phyloP scores from a whole-genome alignment of 2,113 vertebrate species.

The rat (Rattus norvegicus) region GRCr8 NC_086020.1:57342501-57343000 shows the following conservation, averaged over 20 bases:
- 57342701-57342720: background rate
- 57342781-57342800: background rate
- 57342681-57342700: constrained; percentile 6
- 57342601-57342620: constrained; percentile 81
- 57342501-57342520: constrained; percentile 89
- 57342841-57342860: background rate
- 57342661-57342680: background rate
- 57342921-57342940: background rate
- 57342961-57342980: background rate
- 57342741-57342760: background rate
- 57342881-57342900: background rate
- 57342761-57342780: background rate
- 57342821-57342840: background rate
- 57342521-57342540: constrained; percentile 77
- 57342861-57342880: background rate
- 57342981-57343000: background rate
- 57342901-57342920: background rate
- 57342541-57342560: constrained; percentile 85
- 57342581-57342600: constrained; percentile 86
- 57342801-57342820: background rate
- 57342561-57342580: constrained; percentile 89
- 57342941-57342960: background rate
- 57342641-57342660: background rate
- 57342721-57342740: background rate
- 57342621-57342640: background rate